These are phyloP conservation scores for Andrena minutula DNA, from an alignment of 2,888 invertebrate genomes.

Conservation along the genomic window DNA sequence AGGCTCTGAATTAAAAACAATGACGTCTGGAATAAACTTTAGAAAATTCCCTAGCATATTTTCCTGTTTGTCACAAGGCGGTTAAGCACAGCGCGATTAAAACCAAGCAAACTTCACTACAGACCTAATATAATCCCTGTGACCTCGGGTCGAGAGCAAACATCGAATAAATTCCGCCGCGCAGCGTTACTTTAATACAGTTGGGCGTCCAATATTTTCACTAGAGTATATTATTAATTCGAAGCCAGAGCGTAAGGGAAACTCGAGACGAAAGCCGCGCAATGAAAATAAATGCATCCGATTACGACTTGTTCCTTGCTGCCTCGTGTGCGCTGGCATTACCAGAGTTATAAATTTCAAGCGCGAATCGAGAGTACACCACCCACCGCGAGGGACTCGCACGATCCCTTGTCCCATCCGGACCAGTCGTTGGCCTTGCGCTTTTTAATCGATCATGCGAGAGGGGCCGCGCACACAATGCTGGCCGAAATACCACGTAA, in stretches of 20 bases:
- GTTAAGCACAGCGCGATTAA: too few relatives aligned
- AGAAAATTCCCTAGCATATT: too few relatives aligned
- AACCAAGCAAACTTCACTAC: too few relatives aligned
- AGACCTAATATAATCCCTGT: not conserved
- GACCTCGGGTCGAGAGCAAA: not conserved
- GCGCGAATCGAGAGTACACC: slow-evolving; percentile 16
- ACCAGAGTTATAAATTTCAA: slow-evolving; percentile 42
- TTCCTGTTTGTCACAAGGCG: too few relatives aligned
- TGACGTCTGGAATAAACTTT: too few relatives aligned
- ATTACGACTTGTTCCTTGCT: slow-evolving; percentile 15
- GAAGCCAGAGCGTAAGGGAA: slow-evolving; percentile 6
- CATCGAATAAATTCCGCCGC: not conserved
- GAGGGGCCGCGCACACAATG: slow-evolving; percentile 11
- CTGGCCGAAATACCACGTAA: slow-evolving; percentile 32
- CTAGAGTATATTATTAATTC: slow-evolving; percentile 14
- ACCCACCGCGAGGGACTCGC: not conserved
- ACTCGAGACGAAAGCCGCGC: slow-evolving; percentile 21
- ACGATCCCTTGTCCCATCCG: not conserved
- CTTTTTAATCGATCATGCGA: slow-evolving; percentile 48
- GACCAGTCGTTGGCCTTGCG: slow-evolving; percentile 24
- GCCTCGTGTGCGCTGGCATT: not conserved
- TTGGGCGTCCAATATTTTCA: slow-evolving; percentile 13
- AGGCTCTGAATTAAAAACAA: too few relatives aligned
- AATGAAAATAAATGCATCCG: slow-evolving; percentile 36
- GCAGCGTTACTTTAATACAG: not conserved